Evolutionary conservation across 1,140 invertebrate genomes (phyloP).

Genomic region (Sycophila sp.): DNA sequence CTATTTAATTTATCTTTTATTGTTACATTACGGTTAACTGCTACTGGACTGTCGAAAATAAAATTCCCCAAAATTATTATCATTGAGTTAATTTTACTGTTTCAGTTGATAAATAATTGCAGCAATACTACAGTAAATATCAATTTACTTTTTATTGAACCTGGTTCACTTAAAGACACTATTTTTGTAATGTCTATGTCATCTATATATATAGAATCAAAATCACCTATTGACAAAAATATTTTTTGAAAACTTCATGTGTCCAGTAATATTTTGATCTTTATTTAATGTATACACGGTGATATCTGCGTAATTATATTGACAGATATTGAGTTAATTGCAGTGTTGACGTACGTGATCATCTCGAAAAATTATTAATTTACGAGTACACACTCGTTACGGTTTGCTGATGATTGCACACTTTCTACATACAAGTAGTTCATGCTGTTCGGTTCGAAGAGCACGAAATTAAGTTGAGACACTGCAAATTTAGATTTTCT

Average conservation of each 20-base stretch:
- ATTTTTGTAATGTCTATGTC: constrained; percentile 41
- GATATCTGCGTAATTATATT: too few species aligned
- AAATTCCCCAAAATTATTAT: constrained; percentile 47
- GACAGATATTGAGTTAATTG: too few species aligned
- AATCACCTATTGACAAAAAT: constrained; percentile 40
- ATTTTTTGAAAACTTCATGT: constrained; percentile 45
- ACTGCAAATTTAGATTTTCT: too few species aligned
- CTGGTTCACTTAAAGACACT: constrained; percentile 37
- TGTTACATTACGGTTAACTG: constrained; percentile 48
- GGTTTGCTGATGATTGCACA: too few species aligned
- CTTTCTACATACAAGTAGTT: neutral
- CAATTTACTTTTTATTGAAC: constrained; percentile 41
- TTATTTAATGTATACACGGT: too few species aligned
- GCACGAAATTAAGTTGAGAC: neutral
- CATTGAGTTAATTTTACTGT: neutral
- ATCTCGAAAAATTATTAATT: too few species aligned
- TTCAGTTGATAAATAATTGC: too few species aligned
- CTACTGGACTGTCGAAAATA: constrained; percentile 52
- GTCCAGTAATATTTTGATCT: constrained; percentile 50
- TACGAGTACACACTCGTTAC: too few species aligned
- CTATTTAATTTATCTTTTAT: constrained; percentile 50
- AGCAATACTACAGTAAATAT: neutral
- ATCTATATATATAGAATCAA: constrained; percentile 48
- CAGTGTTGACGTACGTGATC: too few species aligned
- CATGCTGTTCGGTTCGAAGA: neutral